phyloP scores from a whole-genome alignment of 2,113 vertebrate species.

The Oncorhynchus tshawytscha region DNA sequence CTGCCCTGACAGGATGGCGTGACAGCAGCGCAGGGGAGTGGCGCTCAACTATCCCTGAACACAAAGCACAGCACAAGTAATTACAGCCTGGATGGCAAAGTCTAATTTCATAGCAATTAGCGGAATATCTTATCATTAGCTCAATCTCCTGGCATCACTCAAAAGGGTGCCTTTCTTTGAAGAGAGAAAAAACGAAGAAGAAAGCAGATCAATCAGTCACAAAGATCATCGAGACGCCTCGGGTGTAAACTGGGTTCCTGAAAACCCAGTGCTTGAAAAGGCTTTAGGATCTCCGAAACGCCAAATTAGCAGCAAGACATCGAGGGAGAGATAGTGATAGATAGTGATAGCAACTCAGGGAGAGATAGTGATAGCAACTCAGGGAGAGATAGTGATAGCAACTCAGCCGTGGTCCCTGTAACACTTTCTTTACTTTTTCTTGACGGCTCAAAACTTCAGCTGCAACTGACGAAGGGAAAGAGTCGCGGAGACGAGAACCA shows the following conservation, averaged over 20 bases:
- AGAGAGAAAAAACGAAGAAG: neutral
- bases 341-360: neutral
- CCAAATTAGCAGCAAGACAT: constrained; percentile 6
- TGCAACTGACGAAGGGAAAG: too few relatives aligned
- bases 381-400: neutral
- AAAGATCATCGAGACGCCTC: constrained; percentile 17
- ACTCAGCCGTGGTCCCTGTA: too few relatives aligned
- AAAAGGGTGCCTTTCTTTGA: constrained; percentile 3
- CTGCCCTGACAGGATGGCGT: too few relatives aligned
- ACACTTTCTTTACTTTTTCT: too few relatives aligned
- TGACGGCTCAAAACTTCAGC: too few relatives aligned
- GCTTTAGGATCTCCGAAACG: constrained; percentile 23
- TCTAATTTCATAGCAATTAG: constrained; percentile 55
- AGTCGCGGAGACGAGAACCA: too few relatives aligned
- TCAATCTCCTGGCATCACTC: constrained; percentile 28
- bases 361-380: neutral
- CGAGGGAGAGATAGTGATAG: neutral
- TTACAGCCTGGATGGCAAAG: constrained; percentile 16
- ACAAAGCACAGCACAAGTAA: constrained; percentile 38
- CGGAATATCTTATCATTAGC: constrained; percentile 16
- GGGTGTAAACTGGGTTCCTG: constrained; percentile 21
- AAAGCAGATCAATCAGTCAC: constrained; percentile 17
- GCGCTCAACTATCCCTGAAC: constrained; percentile 19
- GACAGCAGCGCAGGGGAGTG: neutral
- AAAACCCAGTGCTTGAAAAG: constrained; percentile 16